Percentiles rank a stretch among this genome's conserved stretches.
These are phyloP conservation scores for Watsonalla cultraria DNA, from an alignment of 2,888 invertebrate species.

Conservation along the genomic window DNA sequence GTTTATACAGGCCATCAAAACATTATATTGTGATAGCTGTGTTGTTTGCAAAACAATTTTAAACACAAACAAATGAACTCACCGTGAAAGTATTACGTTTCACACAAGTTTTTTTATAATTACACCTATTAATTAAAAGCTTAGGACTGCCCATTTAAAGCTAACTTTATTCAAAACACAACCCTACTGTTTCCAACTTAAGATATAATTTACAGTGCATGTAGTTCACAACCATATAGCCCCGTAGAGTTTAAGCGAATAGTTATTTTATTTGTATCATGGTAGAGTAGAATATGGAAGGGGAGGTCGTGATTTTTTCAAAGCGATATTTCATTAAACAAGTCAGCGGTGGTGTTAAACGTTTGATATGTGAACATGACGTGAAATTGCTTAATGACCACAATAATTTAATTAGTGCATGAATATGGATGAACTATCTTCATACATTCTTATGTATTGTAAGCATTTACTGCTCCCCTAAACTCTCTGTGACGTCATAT, in stretches of 20 bases:
- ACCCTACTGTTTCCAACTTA: not conserved
- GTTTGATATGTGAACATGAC: constrained; percentile 31
- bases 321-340: constrained; percentile 24
- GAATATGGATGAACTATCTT: constrained; percentile 1
- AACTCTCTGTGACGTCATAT: no score
- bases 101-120: constrained; percentile 21
- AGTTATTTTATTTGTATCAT: not conserved
- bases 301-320: not conserved
- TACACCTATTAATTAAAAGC: constrained; percentile 26
- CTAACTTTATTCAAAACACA: not conserved
- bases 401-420: not conserved
- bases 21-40: constrained; percentile 20
- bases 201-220: not conserved
- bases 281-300: not conserved
- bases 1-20: constrained; percentile 19
- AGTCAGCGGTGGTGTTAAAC: constrained; percentile 33
- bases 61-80: constrained; percentile 21
- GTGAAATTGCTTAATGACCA: constrained; percentile 9
- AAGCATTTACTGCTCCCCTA: no score
- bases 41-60: constrained; percentile 19
- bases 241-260: not conserved
- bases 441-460: not conserved
- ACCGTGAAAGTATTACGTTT: constrained; percentile 10
- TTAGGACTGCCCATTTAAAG: constrained; percentile 22
- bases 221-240: not conserved